These are phyloP conservation scores for Coptodon rendalli DNA, from an alignment of 2,113 vertebrate species.

Conservation along the genomic window DNA sequence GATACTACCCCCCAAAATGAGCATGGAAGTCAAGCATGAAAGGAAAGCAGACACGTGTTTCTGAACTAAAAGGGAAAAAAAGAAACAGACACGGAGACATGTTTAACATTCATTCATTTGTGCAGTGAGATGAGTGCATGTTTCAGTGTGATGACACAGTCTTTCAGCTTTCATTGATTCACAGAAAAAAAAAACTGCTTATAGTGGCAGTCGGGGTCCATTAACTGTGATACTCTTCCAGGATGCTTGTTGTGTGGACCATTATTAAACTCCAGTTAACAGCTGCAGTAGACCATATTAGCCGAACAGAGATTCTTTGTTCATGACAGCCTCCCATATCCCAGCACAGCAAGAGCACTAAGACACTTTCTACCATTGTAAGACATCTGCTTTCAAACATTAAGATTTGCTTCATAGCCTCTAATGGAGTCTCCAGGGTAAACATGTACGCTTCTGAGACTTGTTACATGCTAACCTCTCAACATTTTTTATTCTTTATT, in stretches of 20 bases:
- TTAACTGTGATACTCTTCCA: conserved; percentile 45
- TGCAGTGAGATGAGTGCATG: neutral
- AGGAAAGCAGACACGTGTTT: neutral
- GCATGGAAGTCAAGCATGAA: conserved; percentile 6
- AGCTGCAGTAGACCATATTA: conserved; percentile 53
- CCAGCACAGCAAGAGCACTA: conserved; percentile 36
- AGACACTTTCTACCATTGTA: conserved; percentile 26
- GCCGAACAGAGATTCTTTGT: conserved; percentile 37
- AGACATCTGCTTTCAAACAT: conserved; percentile 58
- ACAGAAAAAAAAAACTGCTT: conserved; percentile 24
- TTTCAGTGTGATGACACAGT: conserved; percentile 27
- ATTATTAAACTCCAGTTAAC: conserved; percentile 61
- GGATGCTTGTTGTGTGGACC: conserved; percentile 50
- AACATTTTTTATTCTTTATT: neutral
- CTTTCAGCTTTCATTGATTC: conserved; percentile 42
- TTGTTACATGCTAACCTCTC: neutral
- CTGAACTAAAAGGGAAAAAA: neutral
- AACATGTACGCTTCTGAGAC: conserved; percentile 22
- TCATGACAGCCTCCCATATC: conserved; percentile 35
- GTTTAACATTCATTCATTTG: conserved; percentile 31
- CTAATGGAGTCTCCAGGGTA: conserved; percentile 37
- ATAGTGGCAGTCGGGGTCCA: conserved; percentile 45
- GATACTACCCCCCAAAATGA: neutral
- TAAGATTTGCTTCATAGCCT: conserved; percentile 41
- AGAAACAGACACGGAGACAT: neutral